Evolutionary conservation across 2,888 invertebrate species (phyloP), one percentile per base, ranked within the genome.

Genomic region (Pristionchus fissidentatus): DNA sequence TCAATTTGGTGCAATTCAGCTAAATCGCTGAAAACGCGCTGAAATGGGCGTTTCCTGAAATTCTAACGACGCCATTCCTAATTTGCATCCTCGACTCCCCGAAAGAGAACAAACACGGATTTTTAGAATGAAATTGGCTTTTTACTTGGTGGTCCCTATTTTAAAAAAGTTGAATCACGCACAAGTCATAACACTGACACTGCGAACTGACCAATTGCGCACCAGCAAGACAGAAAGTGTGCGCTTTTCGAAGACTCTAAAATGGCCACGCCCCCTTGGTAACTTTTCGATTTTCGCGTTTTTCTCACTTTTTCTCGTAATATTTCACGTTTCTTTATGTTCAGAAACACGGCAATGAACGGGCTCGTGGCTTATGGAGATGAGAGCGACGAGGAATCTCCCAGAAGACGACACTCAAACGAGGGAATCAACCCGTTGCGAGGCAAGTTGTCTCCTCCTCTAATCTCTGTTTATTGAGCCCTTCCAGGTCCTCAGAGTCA

Each of bases 301-400:
- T 26, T 43, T 2, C 29, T 15, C 10, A 3, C 19, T 49, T 46
- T 46, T 13, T 38, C 1, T 22, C 5, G 38, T 38, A 57, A 57
- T 22, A 13, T n/a, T 57, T 55, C 26, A 26, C 8, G 57, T 26
- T 57, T 3, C n/a, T 57, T 57, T n/a, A n/a, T n/a, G n/a, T n/a
- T 4, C 55, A 55, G 55, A 55, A 22, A n/a, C 62, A 22, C 15
- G 43, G 38, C 22, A 29, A 80, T 80, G 80, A 52, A 80, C 62
- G 60, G 43, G 7, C 80, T 80, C 29, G 80, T 60, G 13, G 80
- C 80, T 22, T 80, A 80, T 29, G 80, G 62, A 13, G 80, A 35
- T 15, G 78, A 78, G 57, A 80, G 80, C 43, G 80, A 80, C 46
- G 80, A 80, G 43, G 60, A 60, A 19, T 62, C 80, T 2, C 57